Conservation (phyloP, 2,113 vertebrate genomes). For the Marmota flaviventris region DNA sequence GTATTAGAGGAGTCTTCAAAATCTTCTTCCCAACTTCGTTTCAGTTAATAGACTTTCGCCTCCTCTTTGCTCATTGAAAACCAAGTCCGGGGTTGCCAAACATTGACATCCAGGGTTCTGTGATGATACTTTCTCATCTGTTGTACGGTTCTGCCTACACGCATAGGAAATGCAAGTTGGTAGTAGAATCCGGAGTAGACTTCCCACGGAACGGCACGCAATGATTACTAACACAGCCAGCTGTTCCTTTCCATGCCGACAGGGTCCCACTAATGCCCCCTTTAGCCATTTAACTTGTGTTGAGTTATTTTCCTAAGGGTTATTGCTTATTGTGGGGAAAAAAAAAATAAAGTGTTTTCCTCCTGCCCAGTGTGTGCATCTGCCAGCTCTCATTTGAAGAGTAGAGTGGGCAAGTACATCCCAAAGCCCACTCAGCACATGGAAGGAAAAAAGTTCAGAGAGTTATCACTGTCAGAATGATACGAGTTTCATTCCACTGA, state of each 20-base stretch:
- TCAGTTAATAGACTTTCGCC: neutral
- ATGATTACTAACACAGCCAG: constrained; percentile 71
- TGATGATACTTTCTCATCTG: constrained; percentile 52
- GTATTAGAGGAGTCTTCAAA: neutral
- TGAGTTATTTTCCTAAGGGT: constrained; percentile 75
- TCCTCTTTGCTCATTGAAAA: neutral
- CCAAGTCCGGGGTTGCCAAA: neutral
- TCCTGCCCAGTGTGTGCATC: constrained; percentile 50
- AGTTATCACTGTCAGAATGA: constrained; percentile 46
- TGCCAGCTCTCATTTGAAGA: constrained; percentile 74
- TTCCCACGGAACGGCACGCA: constrained; percentile 64
- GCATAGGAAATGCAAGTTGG: constrained; percentile 62
- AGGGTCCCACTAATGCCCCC: constrained; percentile 58
- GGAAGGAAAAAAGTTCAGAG: constrained; percentile 67
- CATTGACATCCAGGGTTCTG: neutral
- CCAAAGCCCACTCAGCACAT: constrained; percentile 53
- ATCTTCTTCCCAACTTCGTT: constrained; percentile 52
- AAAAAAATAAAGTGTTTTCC: constrained; percentile 51
- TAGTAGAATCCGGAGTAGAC: constrained; percentile 59
- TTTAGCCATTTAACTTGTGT: constrained; percentile 78
- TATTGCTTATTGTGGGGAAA: constrained; percentile 76
- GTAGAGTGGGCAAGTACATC: constrained; percentile 49
- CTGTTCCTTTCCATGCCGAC: constrained; percentile 67
- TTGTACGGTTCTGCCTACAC: neutral
- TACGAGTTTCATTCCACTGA: neutral